Base-by-base conservation (phyloP, 2,113 vertebrate genomes). In the Forbesichthys agassizii region DNA sequence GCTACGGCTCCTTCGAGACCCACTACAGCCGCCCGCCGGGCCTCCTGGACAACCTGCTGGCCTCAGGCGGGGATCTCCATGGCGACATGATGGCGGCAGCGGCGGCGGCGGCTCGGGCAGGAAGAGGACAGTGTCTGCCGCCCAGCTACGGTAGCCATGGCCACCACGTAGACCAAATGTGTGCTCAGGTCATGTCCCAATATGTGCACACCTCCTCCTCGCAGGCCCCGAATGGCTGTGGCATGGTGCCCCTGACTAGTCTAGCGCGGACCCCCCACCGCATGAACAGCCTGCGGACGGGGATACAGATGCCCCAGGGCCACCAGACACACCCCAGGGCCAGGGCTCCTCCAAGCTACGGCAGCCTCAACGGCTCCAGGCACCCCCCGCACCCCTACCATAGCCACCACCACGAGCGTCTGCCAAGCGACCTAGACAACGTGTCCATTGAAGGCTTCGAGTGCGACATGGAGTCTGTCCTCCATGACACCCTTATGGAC, bases 341-440 rank as follows among this genome's bases (percentile, higher is more conserved):
- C 8, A 49, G 78, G 49, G 69, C 84, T 48, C 74, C 88, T n/a
- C 84, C 92, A 53, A 90, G 88, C 0, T 95, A 94, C 0, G 74
- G 90, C 79, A 92, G 89, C 84, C 93, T 65, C 81, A 96, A 93
- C 0, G 93, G 95, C 97, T 96, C 1, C 93, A 94, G 82, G 93
- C 95, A 27, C 86, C 86, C 68, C 86, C 90, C 90, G 71, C 67
- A 69, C 82, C 80, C 88, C 87, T 80, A 87, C 80, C 78, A 81
- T 6, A 33, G 78, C 48, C 83, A 84, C 51, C 94, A 95, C 85
- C 96, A 95, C 82, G 98, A 99, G 87, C 94, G 93, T 87, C 94
- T 99, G 78, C 98, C 98, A 12, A 99, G 98, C 74, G 98, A 99
- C 92, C 94, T 99, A 91, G 97, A 99, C 27, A 96, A 95, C 87